Conservation (phyloP, 2,113 vertebrate genomes). For the Stigmatopora nigra region DNA sequence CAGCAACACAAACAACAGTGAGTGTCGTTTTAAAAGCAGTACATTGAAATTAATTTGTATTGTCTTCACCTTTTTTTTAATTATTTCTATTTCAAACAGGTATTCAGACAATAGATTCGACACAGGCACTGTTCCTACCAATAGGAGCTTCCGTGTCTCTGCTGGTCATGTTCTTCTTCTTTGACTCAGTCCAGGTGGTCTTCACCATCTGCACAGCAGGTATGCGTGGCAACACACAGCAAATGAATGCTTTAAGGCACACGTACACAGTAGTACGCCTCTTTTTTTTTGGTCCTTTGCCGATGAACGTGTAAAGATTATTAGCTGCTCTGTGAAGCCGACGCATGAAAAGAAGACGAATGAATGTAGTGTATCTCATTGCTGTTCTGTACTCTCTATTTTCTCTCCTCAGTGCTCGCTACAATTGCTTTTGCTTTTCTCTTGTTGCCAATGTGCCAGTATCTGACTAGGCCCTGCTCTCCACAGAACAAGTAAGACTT, state of each 20-base stretch:
- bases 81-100: slow-evolving; percentile 63
- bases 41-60: background rate
- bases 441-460: slow-evolving; percentile 99
- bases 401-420: slow-evolving; percentile 80
- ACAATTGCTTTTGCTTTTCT: slow-evolving; percentile 99
- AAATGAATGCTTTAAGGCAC: slow-evolving; percentile 11
- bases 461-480: slow-evolving; percentile 96
- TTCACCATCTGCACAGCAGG: slow-evolving; percentile 99
- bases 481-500: slow-evolving; percentile 94
- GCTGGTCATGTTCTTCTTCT: slow-evolving; percentile 99
- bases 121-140: slow-evolving; percentile 94
- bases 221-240: slow-evolving; percentile 44
- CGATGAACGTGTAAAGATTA: slow-evolving; percentile 18
- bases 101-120: slow-evolving; percentile 99
- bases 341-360: slow-evolving; percentile 6
- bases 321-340: slow-evolving; percentile 23
- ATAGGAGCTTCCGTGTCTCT: slow-evolving; percentile 97
- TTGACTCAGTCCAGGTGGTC: slow-evolving; percentile 98
- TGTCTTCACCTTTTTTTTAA: background rate
- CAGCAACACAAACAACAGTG: slow-evolving; percentile 94
- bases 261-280: background rate
- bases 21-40: slow-evolving; percentile 47
- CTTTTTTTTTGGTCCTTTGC: slow-evolving; percentile 9
- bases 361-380: slow-evolving; percentile 21
- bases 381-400: slow-evolving; percentile 30